Evolutionary conservation across 2,888 invertebrate species (phyloP), one percentile per base, ranked within the genome.

Genomic region (Iselma pallidipennis): DNA sequence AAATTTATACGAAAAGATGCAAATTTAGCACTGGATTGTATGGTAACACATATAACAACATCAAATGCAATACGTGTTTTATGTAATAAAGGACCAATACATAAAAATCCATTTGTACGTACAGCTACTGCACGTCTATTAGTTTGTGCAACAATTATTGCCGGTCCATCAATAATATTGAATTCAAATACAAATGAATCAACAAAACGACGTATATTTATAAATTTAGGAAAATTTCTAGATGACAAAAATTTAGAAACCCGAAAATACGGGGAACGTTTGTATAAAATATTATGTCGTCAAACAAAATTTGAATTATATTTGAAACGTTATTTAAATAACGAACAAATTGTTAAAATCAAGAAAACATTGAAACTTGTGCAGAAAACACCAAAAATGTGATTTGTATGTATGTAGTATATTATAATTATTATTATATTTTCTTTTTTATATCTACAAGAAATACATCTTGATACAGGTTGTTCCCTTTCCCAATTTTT

Each of bases 1-100:
- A 87, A 86, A 55, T 89, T 91, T 68, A 90, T 93, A 67, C 84
- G 90, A 6, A 88, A 90, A 63, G 92, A 92, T 58, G 89, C 91
- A 25, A 90, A 91, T 75, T 81, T 88, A 53, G 88, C 91, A 0
- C 81, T 93, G 49, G 88, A 88, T 69, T 83, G 85, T 33, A 85
- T 92, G 81, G 88, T 91, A 4, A 88, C 88, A 57, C 83, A 85
- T 66, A 86, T 89, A 0, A 86, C 88, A 4, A 84, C 87, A n/a
- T 81, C 81, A 45, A 86, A 85, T 67, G 80, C 85, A 0, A 80
- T 86, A 66, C 79, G 86, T 21, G 84, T 86, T 1, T 76, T 87
- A 6, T 85, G 85, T 66, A 60, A 71, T 2, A 81, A 74, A 70
- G 82, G 81, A 0, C 82, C 82, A 1, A 70, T 66, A 0, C 91